Base-by-base conservation (phyloP, 1,140 invertebrate genomes). In the Hyles euphorbiae region DNA sequence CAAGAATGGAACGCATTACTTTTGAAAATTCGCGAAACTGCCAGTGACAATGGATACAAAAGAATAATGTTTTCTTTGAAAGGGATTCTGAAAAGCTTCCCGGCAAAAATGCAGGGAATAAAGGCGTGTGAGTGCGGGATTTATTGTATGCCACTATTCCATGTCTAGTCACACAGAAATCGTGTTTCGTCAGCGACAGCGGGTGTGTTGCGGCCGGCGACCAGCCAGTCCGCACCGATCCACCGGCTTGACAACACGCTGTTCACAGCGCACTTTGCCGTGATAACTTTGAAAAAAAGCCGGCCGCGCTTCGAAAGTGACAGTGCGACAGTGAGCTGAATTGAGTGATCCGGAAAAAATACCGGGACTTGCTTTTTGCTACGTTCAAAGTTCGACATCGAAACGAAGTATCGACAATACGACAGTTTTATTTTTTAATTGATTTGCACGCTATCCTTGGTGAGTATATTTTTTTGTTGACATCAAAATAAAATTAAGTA, bases 281-380 rank as follows among this genome's bases (percentile, higher is more conserved):
- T 79, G 75, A 76, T 74, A 68, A 68, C 70, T 74, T 73, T 67
- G 69, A 64, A 72, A 78, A 81, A 76, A 77, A 77, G 70, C 72
- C 78, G 78, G 74, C 70, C 65, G 79, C 77, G 78, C 71, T 74
- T 61, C 45, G 44, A 72, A 74, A 83, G 81, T 84, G 81, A 78
- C 76, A 87, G 83, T 87, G 83, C 78, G 65, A 74, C 70, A 82
- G 83, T 81, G 80, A 70, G 67, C 71, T 65, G 72, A 73, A 72
- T 74, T 57, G 65, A 79, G 79, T 84, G 79, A 62, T 68, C 75
- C 74, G 66, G 65, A 60, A 66, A 60, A 61, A 63, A 64, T 63
- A 57, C 45, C 65, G 63, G 74, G 75, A 83, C 79, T 75, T 70
- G 59, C 63, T 63, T 68, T 60, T 65, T 70, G 64, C 57, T 57